A percentile compares a stretch with the other conserved stretches of the same genome.
phyloP scores from a whole-genome alignment of 2,888 invertebrate genomes.

The Dasypogon diadema region DNA sequence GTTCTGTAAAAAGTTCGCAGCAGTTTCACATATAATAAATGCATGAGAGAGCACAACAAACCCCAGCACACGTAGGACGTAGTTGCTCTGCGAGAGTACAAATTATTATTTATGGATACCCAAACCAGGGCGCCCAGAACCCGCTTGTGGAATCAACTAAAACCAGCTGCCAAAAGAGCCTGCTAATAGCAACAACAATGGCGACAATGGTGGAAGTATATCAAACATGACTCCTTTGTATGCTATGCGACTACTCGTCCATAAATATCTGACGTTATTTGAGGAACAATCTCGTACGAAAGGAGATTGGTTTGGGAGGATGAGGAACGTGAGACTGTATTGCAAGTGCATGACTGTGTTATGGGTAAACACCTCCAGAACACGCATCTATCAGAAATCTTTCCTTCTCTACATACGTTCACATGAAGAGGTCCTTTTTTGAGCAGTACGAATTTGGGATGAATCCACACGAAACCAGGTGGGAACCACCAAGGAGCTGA shows the following conservation, averaged over 20 bases:
- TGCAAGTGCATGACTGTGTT: constrained; percentile 25
- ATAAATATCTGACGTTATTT: constrained; percentile 48
- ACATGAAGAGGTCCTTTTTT: background rate
- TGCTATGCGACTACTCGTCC: constrained; percentile 45
- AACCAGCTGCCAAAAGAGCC: constrained; percentile 48
- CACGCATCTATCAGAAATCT: constrained; percentile 7
- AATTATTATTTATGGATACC: constrained; percentile 48
- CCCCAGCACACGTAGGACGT: constrained; percentile 40
- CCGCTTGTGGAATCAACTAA: constrained; percentile 31
- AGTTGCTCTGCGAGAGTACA: constrained; percentile 44
- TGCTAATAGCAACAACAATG: constrained; percentile 50
- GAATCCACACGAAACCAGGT: constrained; percentile 6
- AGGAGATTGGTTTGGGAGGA: background rate
- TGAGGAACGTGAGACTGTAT: background rate
- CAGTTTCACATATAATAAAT: constrained; percentile 50
- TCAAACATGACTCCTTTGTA: constrained; percentile 48
- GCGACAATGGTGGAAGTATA: constrained; percentile 49
- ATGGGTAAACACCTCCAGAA: background rate
- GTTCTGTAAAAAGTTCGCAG: constrained; percentile 39
- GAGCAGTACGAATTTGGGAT: background rate
- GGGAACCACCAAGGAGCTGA: background rate
- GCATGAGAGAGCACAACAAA: constrained; percentile 48
- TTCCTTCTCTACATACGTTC: too few relatives aligned
- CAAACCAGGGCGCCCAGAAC: constrained; percentile 15
- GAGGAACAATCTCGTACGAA: constrained; percentile 4